Evolutionary conservation across 2,888 invertebrate genomes (phyloP), one percentile per base, ranked within the genome.

Genomic region (Phengaris alcon): DNA sequence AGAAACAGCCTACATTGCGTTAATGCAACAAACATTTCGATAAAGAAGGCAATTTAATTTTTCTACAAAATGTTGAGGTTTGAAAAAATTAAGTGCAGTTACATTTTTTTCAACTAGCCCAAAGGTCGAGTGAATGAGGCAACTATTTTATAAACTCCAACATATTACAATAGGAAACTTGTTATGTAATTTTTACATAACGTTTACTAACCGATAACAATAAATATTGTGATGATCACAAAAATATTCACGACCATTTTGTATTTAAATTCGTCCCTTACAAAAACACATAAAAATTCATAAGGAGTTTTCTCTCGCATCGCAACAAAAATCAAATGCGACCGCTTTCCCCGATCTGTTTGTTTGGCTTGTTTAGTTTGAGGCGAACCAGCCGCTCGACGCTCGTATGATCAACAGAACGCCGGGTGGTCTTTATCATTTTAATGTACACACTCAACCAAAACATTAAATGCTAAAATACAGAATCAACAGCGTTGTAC

Each of bases 361-460:
- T 91, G 90, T 90, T 92, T 90, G 86, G 81, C 85, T 87, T 87
- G 84, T 86, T 84, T 84, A 85, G 88, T 90, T 90, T 88, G 91
- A 93, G 88, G 85, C 85, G 82, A 88, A 87, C 90, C 92, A 92
- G 90, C 91, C 89, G 90, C 83, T 86, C 87, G 84, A 81, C 83
- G 84, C 84, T 82, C 83, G 81, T 83, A 85, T 84, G 83, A 75
- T 57, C 75, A 57, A 57, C 72, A 48, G 70, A 82, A 85, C 79
- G 82, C 87, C 92, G 93, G 93, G 93, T 93, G 93, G 93, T 92
- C 93, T 91, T 88, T 90, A 92, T 93, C 93, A 93, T 90, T 86
- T 86, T 83, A 90, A 91, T 83, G 88, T 91, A 91, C 90, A 93
- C 91, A 91, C 81, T 79, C 85, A 88, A 90, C 88, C 87, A 85